These are phyloP conservation scores for Mya arenaria DNA, from an alignment of 1,140 invertebrate species.

Conservation along the genomic window DNA sequence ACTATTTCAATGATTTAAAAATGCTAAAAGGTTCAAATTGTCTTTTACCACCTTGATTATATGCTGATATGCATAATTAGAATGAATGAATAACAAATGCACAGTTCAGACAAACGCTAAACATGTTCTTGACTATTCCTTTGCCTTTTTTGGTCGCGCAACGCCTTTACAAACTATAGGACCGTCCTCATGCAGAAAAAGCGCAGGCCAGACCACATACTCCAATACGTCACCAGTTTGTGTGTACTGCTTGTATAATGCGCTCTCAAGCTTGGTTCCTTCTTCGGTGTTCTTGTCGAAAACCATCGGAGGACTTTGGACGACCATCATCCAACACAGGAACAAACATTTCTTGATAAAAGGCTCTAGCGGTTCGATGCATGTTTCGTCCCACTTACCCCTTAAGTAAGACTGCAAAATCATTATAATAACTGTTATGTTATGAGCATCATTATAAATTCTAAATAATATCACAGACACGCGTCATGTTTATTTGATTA, in stretches of 20 bases:
- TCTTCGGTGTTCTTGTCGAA: background rate
- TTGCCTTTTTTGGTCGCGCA: slow-evolving; percentile 11
- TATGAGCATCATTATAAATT: no score
- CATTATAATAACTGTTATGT: no score
- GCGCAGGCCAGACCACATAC: slow-evolving; percentile 29
- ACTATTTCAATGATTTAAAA: no score
- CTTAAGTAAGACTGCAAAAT: background rate
- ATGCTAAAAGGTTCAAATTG: no score
- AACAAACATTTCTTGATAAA: slow-evolving; percentile 1
- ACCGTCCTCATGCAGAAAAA: slow-evolving; percentile 14
- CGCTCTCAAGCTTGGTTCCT: slow-evolving; percentile 4
- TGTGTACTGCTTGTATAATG: slow-evolving; percentile 22
- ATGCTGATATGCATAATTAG: no score
- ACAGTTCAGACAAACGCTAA: no score
- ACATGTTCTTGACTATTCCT: no score
- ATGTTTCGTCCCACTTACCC: background rate
- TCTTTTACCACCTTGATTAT: no score
- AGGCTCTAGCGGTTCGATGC: background rate
- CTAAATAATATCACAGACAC: no score
- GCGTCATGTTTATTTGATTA: no score
- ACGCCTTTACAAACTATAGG: slow-evolving; percentile 23
- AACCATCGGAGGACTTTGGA: slow-evolving; percentile 4
- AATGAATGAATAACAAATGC: no score
- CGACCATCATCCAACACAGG: slow-evolving; percentile 31
- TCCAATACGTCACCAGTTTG: background rate